Evolutionary conservation across 2,888 invertebrate genomes (phyloP).

Genomic region (Urechis unicinctus): DNA sequence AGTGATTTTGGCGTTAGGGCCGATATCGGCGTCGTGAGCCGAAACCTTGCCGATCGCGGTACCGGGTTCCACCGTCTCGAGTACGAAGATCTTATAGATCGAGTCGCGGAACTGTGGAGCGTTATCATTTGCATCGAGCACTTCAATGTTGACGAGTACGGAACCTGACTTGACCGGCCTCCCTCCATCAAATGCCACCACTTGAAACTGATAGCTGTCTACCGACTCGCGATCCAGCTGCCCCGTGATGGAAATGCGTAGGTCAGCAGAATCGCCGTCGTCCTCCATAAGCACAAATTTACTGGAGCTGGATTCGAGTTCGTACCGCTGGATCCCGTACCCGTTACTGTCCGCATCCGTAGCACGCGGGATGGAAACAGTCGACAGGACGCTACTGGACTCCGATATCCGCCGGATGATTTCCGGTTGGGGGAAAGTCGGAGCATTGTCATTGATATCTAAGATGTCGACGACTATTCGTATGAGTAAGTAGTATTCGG

Average conservation of each 20-base stretch:
- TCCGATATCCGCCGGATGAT: slow-evolving; percentile 7
- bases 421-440: slow-evolving; percentile 6
- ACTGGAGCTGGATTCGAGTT: slow-evolving; percentile 5
- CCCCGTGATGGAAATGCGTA: slow-evolving; percentile 1
- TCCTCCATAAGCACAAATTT: slow-evolving; percentile 15
- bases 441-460: slow-evolving; percentile 17
- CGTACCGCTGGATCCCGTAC: slow-evolving; percentile 12
- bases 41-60: slow-evolving; percentile 1
- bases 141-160: slow-evolving; percentile 5
- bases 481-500: slow-evolving; percentile 12
- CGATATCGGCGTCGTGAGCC: not conserved
- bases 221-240: slow-evolving; percentile 8
- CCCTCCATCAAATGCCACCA: slow-evolving; percentile 10
- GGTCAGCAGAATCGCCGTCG: not conserved
- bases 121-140: slow-evolving; percentile 12
- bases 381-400: slow-evolving; percentile 1
- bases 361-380: slow-evolving; percentile 14
- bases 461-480: slow-evolving; percentile 8
- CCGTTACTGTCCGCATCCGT: slow-evolving; percentile 15
- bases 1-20: not conserved
- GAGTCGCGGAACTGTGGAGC: slow-evolving; percentile 8
- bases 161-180: slow-evolving; percentile 4
- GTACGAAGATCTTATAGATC: slow-evolving; percentile 2
- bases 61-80: not conserved
- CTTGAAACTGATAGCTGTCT: slow-evolving; percentile 5